These are phyloP conservation scores for Drosophila dives DNA, from an alignment of 2,888 invertebrate species.

Conservation along the genomic window DNA sequence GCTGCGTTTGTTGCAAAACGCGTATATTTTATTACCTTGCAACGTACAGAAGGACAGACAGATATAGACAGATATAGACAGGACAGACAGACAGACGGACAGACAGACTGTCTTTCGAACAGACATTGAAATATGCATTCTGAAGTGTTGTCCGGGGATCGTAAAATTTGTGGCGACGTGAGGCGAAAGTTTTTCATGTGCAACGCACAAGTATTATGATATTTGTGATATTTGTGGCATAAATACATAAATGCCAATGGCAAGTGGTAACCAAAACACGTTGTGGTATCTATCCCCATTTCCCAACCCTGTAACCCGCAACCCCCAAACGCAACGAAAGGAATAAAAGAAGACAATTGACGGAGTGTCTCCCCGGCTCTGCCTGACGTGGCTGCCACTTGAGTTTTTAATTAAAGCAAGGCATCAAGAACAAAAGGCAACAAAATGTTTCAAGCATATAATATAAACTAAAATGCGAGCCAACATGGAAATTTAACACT, in stretches of 20 bases:
- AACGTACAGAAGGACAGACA: conserved; percentile 43
- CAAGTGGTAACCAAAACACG: conserved; percentile 20
- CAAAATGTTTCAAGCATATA: conserved; percentile 64
- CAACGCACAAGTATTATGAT: conserved; percentile 38
- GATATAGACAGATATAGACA: neutral
- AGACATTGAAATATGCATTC: conserved; percentile 72
- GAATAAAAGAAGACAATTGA: conserved; percentile 23
- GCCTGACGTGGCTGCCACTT: conserved; percentile 59
- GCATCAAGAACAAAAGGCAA: conserved; percentile 70
- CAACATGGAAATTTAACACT: conserved; percentile 78
- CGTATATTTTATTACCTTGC: conserved; percentile 73
- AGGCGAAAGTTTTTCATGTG: conserved; percentile 64
- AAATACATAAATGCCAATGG: conserved; percentile 42
- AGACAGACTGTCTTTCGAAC: conserved; percentile 19
- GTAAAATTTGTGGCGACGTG: conserved; percentile 51
- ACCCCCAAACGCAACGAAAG: neutral
- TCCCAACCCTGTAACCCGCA: neutral
- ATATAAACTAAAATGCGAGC: conserved; percentile 73
- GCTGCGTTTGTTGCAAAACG: conserved; percentile 61
- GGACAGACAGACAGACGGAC: conserved; percentile 32
- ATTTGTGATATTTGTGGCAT: conserved; percentile 53
- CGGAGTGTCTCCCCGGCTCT: neutral
- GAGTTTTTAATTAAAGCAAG: conserved; percentile 78
- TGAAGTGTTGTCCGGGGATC: conserved; percentile 69
- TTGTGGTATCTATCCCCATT: neutral